phyloP scores from a whole-genome alignment of 2,797 vertebrate species.

The Pipistrellus kuhlii region DNA sequence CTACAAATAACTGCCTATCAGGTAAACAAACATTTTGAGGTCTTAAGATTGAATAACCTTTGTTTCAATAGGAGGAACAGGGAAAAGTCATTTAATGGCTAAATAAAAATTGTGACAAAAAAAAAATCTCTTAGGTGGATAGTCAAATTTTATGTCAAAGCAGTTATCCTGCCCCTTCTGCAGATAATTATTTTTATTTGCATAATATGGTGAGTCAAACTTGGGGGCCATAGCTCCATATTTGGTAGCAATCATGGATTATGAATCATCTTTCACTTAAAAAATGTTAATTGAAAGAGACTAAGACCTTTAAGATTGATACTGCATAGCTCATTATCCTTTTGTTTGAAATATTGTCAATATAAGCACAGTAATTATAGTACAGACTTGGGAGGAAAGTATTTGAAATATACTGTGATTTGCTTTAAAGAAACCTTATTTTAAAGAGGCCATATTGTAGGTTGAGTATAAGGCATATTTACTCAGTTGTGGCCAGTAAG shows the following conservation, averaged over 20 bases:
- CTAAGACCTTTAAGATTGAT: constrained; percentile 6
- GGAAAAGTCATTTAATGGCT: constrained; percentile 23
- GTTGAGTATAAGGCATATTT: neutral
- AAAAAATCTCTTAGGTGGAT: neutral
- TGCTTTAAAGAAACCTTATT: neutral
- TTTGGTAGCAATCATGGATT: constrained; percentile 21
- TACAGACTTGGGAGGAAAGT: neutral
- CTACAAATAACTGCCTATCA: neutral
- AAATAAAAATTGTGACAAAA: neutral
- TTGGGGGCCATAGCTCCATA: neutral
- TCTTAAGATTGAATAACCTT: neutral
- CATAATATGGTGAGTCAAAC: constrained; percentile 12
- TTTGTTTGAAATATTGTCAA: neutral
- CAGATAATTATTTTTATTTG: constrained; percentile 60
- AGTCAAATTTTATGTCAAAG: neutral
- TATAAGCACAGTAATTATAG: neutral
- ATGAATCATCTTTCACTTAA: constrained; percentile 49
- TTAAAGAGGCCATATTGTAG: neutral
- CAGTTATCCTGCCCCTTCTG: constrained; percentile 21
- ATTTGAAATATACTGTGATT: neutral
- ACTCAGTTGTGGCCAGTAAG: neutral
- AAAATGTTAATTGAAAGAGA: constrained; percentile 6
- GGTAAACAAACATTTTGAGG: neutral
- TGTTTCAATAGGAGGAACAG: neutral
- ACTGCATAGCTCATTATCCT: neutral